Percentiles rank a stretch among this genome's conserved stretches.
phyloP scores from a whole-genome alignment of 1,140 invertebrate genomes.

The Drosophila guanche region DNA sequence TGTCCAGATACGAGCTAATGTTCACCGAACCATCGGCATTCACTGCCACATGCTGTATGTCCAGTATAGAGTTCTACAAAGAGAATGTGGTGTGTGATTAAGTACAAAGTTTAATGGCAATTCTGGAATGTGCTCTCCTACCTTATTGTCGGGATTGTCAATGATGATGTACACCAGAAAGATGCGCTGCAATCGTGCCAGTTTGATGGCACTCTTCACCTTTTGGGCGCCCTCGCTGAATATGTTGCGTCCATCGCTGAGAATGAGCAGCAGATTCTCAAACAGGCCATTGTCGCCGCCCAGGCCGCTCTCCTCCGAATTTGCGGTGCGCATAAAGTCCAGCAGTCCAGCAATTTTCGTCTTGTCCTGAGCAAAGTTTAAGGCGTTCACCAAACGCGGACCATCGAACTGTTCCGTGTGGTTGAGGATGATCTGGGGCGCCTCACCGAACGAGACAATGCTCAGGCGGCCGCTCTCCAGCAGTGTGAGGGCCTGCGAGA shows the following conservation, averaged over 20 bases:
- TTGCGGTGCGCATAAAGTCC: conserved; percentile 90
- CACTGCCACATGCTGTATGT: conserved; percentile 92
- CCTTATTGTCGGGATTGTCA: conserved; percentile 96
- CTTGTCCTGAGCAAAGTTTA: conserved; percentile 92
- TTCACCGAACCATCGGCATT: conserved; percentile 86
- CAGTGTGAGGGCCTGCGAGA: conserved; percentile 94
- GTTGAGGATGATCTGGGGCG: conserved; percentile 91
- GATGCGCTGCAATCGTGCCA: conserved; percentile 91
- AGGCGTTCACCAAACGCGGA: conserved; percentile 89
- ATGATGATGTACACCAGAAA: conserved; percentile 98
- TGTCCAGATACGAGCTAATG: conserved; percentile 91
- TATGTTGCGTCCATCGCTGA: conserved; percentile 97
- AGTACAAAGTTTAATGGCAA: background rate
- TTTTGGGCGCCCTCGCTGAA: conserved; percentile 93
- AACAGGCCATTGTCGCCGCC: conserved; percentile 87
- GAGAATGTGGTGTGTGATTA: conserved; percentile 15
- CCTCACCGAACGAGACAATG: conserved; percentile 96
- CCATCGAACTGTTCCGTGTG: conserved; percentile 95
- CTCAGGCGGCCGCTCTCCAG: conserved; percentile 96
- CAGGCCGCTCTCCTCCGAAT: conserved; percentile 85
- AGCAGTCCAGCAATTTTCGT: conserved; percentile 92
- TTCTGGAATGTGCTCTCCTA: conserved; percentile 81
- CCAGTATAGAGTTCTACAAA: conserved; percentile 94
- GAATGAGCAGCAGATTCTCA: conserved; percentile 93
- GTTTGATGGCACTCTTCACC: conserved; percentile 91